phyloP scores from a whole-genome alignment of 2,113 vertebrate genomes.

The Etia nguti region DNA sequence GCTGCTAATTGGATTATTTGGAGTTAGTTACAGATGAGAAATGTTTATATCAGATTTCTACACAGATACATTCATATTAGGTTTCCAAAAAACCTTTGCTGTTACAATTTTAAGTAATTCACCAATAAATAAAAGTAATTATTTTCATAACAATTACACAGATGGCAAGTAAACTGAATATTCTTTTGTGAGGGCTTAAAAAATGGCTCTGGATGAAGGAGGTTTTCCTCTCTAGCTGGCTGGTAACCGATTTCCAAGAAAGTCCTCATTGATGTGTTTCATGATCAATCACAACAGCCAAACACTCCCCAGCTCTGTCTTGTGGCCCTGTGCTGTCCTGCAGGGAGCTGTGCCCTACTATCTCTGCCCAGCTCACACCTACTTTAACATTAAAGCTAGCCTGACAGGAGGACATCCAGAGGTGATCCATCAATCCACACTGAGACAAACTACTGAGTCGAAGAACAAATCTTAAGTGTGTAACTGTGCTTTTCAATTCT shows the following conservation, averaged over 20 bases:
- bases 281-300: conserved; percentile 73
- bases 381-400: conserved; percentile 62
- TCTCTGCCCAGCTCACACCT: conserved; percentile 36
- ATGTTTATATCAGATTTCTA: not conserved
- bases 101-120: not conserved
- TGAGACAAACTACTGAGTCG: conserved; percentile 20
- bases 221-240: conserved; percentile 36
- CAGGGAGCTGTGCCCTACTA: conserved; percentile 8
- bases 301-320: conserved; percentile 45
- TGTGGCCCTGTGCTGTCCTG: conserved; percentile 13
- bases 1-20: not conserved
- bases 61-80: not conserved
- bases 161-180: not conserved
- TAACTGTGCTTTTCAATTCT: not conserved
- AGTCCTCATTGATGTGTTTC: conserved; percentile 59
- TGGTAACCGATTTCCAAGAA: conserved; percentile 67
- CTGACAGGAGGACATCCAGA: conserved; percentile 69
- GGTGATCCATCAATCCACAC: conserved; percentile 73
- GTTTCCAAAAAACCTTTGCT: not conserved
- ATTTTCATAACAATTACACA: not conserved
- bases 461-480: conserved; percentile 5
- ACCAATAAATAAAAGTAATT: not conserved
- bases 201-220: conserved; percentile 5
- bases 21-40: not conserved
- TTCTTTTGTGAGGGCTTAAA: not conserved